phyloP scores from a whole-genome alignment of 2,113 vertebrate species.

The Neofelis nebulosa region DNA sequence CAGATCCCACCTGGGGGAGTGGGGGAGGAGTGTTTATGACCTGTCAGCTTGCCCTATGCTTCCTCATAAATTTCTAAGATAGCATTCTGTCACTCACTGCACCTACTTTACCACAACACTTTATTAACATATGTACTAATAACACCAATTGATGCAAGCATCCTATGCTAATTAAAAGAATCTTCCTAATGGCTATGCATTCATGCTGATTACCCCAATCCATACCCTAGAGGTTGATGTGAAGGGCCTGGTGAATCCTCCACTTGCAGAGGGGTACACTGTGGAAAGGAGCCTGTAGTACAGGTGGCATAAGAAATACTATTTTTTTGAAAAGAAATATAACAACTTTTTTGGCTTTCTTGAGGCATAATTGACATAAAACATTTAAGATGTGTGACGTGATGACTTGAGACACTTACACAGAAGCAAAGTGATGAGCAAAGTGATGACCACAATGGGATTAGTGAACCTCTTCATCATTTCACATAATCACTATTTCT shows the following conservation, averaged over 20 bases:
- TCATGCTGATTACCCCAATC: neutral
- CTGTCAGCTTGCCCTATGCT: no score
- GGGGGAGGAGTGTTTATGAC: no score
- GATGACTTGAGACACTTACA: neutral
- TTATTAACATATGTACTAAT: neutral
- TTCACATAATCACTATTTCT: neutral
- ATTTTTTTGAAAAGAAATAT: neutral
- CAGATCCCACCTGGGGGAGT: no score
- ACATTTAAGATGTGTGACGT: neutral
- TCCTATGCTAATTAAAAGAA: neutral
- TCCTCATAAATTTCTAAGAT: neutral
- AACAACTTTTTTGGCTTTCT: neutral
- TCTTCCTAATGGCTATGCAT: neutral
- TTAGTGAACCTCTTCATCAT: neutral
- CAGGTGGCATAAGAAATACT: neutral
- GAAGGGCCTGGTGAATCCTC: neutral
- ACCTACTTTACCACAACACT: neutral
- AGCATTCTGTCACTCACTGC: neutral
- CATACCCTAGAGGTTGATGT: neutral
- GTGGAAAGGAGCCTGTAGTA: fast-evolving
- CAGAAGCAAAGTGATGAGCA: neutral
- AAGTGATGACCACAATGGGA: neutral
- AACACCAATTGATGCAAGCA: neutral
- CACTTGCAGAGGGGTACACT: fast-evolving
- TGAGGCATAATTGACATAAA: neutral